Conservation (phyloP, 2,113 vertebrate species). For the Carollia perspicillata region DNA sequence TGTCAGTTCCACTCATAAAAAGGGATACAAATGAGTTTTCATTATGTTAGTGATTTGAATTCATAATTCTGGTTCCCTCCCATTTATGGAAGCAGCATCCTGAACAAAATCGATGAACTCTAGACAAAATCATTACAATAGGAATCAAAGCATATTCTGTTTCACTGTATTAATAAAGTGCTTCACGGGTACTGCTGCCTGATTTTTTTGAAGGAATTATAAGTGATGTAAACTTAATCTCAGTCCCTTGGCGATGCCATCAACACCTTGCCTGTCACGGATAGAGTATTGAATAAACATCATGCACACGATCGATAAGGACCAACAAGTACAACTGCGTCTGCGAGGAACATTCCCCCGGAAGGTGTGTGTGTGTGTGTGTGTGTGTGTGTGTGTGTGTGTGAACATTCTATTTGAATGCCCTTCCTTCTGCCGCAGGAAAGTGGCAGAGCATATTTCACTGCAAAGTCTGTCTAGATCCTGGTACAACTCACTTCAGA, state of each 20-base stretch:
- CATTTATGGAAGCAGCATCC: slow-evolving; percentile 1
- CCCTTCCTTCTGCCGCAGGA: neutral
- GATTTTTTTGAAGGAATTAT: neutral
- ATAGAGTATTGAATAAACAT: neutral
- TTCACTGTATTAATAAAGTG: slow-evolving; percentile 32
- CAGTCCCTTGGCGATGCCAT: neutral
- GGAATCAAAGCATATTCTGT: slow-evolving; percentile 22
- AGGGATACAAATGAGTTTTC: slow-evolving; percentile 50
- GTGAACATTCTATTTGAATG: neutral
- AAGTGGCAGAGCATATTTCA: neutral
- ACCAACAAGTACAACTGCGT: neutral
- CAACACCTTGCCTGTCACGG: neutral
- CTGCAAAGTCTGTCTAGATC: neutral
- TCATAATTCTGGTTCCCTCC: slow-evolving; percentile 58
- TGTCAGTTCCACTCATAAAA: slow-evolving; percentile 20
- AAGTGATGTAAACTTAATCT: neutral
- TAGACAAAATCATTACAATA: slow-evolving; percentile 40
- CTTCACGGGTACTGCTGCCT: neutral
- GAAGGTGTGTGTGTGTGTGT: neutral
- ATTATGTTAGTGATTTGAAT: slow-evolving; percentile 47
- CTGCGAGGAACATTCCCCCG: neutral
- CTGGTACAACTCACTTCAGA: neutral
- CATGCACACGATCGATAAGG: neutral
- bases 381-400: neutral
- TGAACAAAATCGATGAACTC: slow-evolving; percentile 45